Percentiles rank a stretch among this genome's conserved stretches.
Evolutionary conservation across 2,888 invertebrate species (phyloP).

Genomic region (Drosophila phalerata): DNA sequence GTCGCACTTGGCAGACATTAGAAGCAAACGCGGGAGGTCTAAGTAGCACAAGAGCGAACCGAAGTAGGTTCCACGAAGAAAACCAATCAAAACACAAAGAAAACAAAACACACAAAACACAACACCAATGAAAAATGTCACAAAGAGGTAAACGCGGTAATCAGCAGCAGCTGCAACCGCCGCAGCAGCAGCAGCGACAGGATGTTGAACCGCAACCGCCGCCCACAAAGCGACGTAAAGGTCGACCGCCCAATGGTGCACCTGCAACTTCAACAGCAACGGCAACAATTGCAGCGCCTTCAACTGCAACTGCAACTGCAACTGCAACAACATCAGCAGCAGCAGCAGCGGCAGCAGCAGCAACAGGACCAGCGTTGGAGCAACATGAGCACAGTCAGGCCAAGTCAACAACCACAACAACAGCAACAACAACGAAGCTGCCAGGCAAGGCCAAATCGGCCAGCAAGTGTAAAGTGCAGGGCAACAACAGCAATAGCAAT

Average conservation of each 20-base stretch:
- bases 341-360: slow-evolving; percentile 37
- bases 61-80: slow-evolving; percentile 47
- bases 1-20: slow-evolving; percentile 58
- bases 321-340: slow-evolving; percentile 45
- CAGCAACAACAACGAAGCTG: slow-evolving; percentile 55
- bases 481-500: slow-evolving; percentile 51
- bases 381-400: slow-evolving; percentile 49
- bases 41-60: slow-evolving; percentile 63
- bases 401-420: slow-evolving; percentile 41
- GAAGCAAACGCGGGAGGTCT: slow-evolving; percentile 54
- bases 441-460: slow-evolving; percentile 63
- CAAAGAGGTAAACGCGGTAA: slow-evolving; percentile 92
- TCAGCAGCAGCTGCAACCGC: slow-evolving; percentile 87
- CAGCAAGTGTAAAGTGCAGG: slow-evolving; percentile 66
- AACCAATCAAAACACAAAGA: slow-evolving; percentile 63
- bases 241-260: slow-evolving; percentile 87
- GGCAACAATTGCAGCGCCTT: slow-evolving; percentile 39
- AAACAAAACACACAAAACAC: slow-evolving; percentile 62
- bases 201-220: slow-evolving; percentile 86
- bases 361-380: slow-evolving; percentile 44
- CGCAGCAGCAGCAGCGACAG: slow-evolving; percentile 85
- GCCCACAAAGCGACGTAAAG: slow-evolving; percentile 91
- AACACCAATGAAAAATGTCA: slow-evolving; percentile 88
- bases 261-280: slow-evolving; percentile 77
- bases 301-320: slow-evolving; percentile 36